Evolutionary conservation across 2,113 vertebrate genomes (phyloP).

Genomic region (Corydoras sp.): DNA sequence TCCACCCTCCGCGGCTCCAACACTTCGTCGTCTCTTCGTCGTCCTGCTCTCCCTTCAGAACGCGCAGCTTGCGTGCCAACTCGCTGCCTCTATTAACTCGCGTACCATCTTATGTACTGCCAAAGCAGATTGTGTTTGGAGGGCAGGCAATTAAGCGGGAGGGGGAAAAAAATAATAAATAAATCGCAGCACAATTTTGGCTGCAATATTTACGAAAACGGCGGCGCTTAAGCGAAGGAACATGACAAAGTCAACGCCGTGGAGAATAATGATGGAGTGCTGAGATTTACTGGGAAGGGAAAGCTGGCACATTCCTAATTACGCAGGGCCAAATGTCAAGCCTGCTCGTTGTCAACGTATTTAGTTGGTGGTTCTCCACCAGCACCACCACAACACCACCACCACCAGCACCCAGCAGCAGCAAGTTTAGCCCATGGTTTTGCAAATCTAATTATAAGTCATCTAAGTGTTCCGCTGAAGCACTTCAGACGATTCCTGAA

Average conservation of each 20-base stretch:
- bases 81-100: slow-evolving; percentile 74
- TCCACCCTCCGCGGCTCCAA: slow-evolving; percentile 57
- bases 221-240: slow-evolving; percentile 63
- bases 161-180: slow-evolving; percentile 60
- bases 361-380: slow-evolving; percentile 42
- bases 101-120: slow-evolving; percentile 75
- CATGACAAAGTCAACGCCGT: slow-evolving; percentile 67
- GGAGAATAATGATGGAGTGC: slow-evolving; percentile 73
- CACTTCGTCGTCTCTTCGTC: slow-evolving; percentile 45
- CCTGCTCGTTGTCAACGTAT: slow-evolving; percentile 72
- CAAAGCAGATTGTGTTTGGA: slow-evolving; percentile 81
- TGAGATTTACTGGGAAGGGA: slow-evolving; percentile 68
- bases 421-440: slow-evolving; percentile 66
- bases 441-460: slow-evolving; percentile 74
- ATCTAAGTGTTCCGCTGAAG: slow-evolving; percentile 63
- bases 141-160: slow-evolving; percentile 78
- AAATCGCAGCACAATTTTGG: slow-evolving; percentile 72
- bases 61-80: slow-evolving; percentile 66
- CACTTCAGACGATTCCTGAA: too few relatives aligned
- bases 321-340: slow-evolving; percentile 75
- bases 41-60: slow-evolving; percentile 58
- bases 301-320: slow-evolving; percentile 74
- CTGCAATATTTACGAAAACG: slow-evolving; percentile 67
- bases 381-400: too few relatives aligned
- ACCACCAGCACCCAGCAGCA: slow-evolving; percentile 39